Evolutionary conservation across 2,797 vertebrate species (phyloP).

Genomic region (Lithobates sylvaticus): DNA sequence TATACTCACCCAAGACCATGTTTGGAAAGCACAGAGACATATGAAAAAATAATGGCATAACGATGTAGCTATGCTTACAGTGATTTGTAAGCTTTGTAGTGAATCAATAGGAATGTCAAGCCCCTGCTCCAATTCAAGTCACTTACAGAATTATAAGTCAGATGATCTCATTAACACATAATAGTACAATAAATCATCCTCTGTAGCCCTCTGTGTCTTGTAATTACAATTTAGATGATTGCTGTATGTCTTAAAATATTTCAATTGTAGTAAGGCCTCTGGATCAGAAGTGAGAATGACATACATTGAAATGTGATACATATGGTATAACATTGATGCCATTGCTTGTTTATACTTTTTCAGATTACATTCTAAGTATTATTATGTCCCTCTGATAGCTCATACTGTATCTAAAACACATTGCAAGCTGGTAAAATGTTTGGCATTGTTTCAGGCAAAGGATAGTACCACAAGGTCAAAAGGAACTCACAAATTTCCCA

Average conservation of each 20-base stretch:
- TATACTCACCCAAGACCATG: background rate
- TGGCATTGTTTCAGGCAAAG: conserved; percentile 37
- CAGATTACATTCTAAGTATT: background rate
- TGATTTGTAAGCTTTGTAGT: conserved; percentile 14
- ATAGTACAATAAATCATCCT: conserved; percentile 14
- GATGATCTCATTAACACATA: conserved; percentile 28
- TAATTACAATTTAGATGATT: conserved; percentile 22
- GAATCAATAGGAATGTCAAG: background rate
- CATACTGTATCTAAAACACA: background rate
- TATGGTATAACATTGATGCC: background rate
- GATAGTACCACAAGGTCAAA: conserved; percentile 19
- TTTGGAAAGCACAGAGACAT: background rate
- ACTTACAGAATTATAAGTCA: conserved; percentile 2
- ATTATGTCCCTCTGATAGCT: background rate
- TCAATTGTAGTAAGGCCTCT: background rate
- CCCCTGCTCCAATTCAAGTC: background rate
- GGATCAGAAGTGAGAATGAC: background rate
- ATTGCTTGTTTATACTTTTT: background rate
- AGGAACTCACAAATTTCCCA: conserved; percentile 39
- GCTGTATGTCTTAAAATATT: conserved; percentile 21
- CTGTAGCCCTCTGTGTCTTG: background rate
- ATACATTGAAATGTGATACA: background rate
- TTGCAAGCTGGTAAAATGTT: background rate
- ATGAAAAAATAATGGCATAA: background rate
- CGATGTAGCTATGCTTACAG: background rate